These are phyloP conservation scores for Epicampocera succincta DNA, from an alignment of 2,888 invertebrate genomes.

Conservation along the genomic window DNA sequence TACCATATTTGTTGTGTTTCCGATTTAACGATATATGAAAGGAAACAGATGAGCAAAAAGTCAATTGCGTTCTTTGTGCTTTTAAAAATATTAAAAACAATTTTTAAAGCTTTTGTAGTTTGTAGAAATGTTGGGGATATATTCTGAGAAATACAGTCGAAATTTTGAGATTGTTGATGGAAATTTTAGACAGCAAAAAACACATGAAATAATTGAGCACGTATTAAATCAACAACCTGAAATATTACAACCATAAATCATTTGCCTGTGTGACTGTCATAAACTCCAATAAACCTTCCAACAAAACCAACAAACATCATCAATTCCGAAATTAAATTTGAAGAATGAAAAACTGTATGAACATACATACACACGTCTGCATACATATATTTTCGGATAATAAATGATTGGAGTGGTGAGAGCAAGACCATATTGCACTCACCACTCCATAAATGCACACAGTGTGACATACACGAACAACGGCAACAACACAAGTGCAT, in stretches of 20 bases:
- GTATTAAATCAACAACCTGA: slow-evolving; percentile 52
- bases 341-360: slow-evolving; percentile 40
- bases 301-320: slow-evolving; percentile 58
- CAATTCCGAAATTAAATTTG: slow-evolving; percentile 62
- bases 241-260: slow-evolving; percentile 59
- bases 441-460: not conserved
- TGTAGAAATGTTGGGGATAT: no score
- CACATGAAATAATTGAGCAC: not conserved
- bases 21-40: no score
- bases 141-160: no score
- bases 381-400: slow-evolving; percentile 6
- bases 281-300: slow-evolving; percentile 48
- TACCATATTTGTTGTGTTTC: no score
- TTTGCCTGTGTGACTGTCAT: slow-evolving; percentile 31
- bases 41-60: no score
- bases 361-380: no score
- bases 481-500: not conserved
- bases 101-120: no score
- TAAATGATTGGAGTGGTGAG: slow-evolving; percentile 23
- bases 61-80: no score
- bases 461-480: not conserved
- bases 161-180: no score
- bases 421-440: slow-evolving; percentile 49
- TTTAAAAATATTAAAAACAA: no score
- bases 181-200: not conserved